Base-by-base conservation (phyloP, 2,113 vertebrate species). In the Caloenas nicobarica region DNA sequence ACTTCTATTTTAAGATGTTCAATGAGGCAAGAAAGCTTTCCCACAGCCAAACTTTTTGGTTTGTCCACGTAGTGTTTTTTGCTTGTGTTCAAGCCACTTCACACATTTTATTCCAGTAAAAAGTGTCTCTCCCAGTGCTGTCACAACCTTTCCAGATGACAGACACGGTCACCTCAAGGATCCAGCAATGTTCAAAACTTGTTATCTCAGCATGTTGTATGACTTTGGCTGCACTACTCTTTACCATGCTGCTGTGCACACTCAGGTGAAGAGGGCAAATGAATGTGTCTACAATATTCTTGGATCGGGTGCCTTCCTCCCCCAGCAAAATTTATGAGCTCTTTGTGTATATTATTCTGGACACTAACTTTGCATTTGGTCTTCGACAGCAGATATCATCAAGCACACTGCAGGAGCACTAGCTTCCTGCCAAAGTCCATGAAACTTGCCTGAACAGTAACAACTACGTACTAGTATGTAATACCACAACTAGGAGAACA, bases 1-100 rank as follows among this genome's bases (percentile, higher is more conserved):
- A 22, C 38, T 34, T 17, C 71, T 88, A 65, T 83, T 90, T 85
- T 74, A 79, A 85, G 78, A 60, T 18, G 7, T 29, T 81, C 53
- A 64, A 14, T 22, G 36, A 84, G 24, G 56, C 33, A 79, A 62
- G 38, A 81, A 89, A 81, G 16, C 48, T 51, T 85, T 68, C 31
- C 29, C 33, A 34, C 7, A 60, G 53, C 16, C 34, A 76, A 29
- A 61, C 19, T 33, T 51, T 25, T 13, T 54, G 16, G 42, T 60
- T 60, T 69, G 66, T 31, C 33, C 48, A 42, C 6, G 0, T 1
- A 60, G 21, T 40, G n/a, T 0, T 40, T 50, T 81, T 51, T 71
- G 68, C 8, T 56, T 54, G 3, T 13, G 13, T 54, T 72, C 31
- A 78, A 70, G 50, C 29, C 19, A 54, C 28, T 70, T 74, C n/a